Base-by-base conservation (phyloP, 2,888 invertebrate species). In the Epirrhoe alternata region DNA sequence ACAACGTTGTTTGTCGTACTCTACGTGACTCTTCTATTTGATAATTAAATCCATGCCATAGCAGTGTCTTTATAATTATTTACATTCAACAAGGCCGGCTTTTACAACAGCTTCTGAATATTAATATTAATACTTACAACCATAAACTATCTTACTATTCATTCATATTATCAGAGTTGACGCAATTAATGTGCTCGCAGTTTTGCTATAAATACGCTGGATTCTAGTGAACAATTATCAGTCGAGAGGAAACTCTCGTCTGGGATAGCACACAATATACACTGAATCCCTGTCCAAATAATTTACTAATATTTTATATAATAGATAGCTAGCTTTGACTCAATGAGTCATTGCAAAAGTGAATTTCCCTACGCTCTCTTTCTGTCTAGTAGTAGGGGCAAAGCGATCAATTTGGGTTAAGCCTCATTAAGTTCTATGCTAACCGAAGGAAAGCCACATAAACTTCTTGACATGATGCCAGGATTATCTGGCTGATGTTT, bases 121-220 rank as follows among this genome's bases (percentile, higher is more conserved):
- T 42, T 45, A 50, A 66, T 65, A 24, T 24, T 2, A 24, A 24
- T 24, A 24, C 24, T 24, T 24, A 42, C 38, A 42, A 42, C 38
- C 38, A 42, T 42, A 42, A 42, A 68, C 58, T 63, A 56, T 51
- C 16, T 58, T 61, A 63, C 52, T 24, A 3, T n/a, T n/a, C 61
- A 58, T 66, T 70, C 61, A 61, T 42, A 49, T 45, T 68, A 70
- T 73, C 70, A 63, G 60, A 67, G 61, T 52, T 69, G 55, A 71
- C 68, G 68, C 70, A 70, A 69, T 69, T 65, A 61, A 67, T 68
- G 63, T 64, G 64, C 56, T 63, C 33, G 47, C 42, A 33, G 49
- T 54, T 63, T 56, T 17, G 16, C 57, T 68, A 68, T 68, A 68
- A 64, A 68, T 61, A 33, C 12, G 33, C 45, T 7, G 35, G 7